These are phyloP conservation scores for Mythimna loreyi DNA, from an alignment of 2,888 invertebrate genomes.

Conservation along the genomic window DNA sequence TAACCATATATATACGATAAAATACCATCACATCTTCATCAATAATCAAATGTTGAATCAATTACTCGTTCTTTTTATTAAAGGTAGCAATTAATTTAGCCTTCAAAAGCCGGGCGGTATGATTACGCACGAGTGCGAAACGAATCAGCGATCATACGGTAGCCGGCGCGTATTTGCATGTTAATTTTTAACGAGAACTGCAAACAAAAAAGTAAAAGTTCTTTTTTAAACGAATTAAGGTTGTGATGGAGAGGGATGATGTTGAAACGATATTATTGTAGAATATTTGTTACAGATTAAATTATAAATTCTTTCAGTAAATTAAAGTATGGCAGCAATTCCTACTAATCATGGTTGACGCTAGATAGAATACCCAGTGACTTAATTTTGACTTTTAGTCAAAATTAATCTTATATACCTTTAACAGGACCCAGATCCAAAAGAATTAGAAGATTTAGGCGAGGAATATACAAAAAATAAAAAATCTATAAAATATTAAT, in stretches of 20 bases:
- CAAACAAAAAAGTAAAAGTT: conserved; percentile 46
- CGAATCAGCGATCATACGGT: conserved; percentile 54
- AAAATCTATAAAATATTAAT: no score
- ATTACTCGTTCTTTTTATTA: conserved; percentile 37
- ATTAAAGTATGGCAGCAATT: no score
- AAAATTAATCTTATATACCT: no score
- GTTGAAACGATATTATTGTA: conserved; percentile 13
- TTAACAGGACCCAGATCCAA: no score
- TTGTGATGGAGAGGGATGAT: conserved; percentile 20
- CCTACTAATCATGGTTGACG: no score
- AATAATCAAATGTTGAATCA: conserved; percentile 28
- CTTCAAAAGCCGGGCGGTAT: conserved; percentile 32
- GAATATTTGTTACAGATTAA: background rate
- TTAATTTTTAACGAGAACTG: conserved; percentile 43
- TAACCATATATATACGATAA: conserved; percentile 2
- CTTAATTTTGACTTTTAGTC: no score
- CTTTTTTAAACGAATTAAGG: conserved; percentile 25
- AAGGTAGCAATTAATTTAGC: conserved; percentile 27
- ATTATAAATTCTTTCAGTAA: no score
- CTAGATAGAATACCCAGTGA: no score
- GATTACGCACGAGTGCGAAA: conserved; percentile 36
- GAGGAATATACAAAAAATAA: no score
- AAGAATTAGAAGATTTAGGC: no score
- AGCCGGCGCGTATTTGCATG: conserved; percentile 47
- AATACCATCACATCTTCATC: conserved; percentile 16